These are phyloP conservation scores for Cygnus olor DNA, from an alignment of 2,797 vertebrate species.

Conservation along the genomic window DNA sequence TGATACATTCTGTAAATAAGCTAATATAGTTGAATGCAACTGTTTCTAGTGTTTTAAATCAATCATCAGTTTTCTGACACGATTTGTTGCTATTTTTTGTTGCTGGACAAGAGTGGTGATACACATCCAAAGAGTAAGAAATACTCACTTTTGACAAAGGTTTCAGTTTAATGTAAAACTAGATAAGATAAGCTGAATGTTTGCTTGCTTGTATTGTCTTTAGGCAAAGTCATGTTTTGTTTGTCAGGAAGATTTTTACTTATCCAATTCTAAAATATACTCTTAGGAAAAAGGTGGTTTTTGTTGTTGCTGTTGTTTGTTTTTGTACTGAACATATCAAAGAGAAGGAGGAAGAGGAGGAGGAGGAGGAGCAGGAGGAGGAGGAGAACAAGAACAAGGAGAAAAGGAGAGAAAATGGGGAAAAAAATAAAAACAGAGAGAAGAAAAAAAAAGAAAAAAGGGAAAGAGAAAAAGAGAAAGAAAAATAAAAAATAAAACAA, in stretches of 20 bases:
- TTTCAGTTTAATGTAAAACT: background rate
- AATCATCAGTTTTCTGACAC: background rate
- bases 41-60: background rate
- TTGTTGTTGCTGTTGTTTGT: background rate
- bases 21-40: background rate
- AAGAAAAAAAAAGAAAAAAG: too few relatives aligned
- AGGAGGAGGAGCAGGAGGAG: too few relatives aligned
- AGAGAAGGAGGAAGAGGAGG: too few relatives aligned
- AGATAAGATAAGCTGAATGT: background rate
- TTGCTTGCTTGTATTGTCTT: background rate
- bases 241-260: constrained; percentile 17
- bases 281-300: background rate
- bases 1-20: background rate
- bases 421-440: too few relatives aligned
- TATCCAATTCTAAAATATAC: background rate
- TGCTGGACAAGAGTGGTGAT: background rate
- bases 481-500: too few relatives aligned
- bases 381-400: too few relatives aligned
- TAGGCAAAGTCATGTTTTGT: background rate
- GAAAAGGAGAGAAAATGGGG: too few relatives aligned
- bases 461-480: too few relatives aligned
- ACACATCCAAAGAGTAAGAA: background rate
- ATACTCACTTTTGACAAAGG: background rate
- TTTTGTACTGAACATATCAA: background rate
- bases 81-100: background rate